phyloP scores from a whole-genome alignment of 2,888 invertebrate species.

The Cerastis rubricosa region DNA sequence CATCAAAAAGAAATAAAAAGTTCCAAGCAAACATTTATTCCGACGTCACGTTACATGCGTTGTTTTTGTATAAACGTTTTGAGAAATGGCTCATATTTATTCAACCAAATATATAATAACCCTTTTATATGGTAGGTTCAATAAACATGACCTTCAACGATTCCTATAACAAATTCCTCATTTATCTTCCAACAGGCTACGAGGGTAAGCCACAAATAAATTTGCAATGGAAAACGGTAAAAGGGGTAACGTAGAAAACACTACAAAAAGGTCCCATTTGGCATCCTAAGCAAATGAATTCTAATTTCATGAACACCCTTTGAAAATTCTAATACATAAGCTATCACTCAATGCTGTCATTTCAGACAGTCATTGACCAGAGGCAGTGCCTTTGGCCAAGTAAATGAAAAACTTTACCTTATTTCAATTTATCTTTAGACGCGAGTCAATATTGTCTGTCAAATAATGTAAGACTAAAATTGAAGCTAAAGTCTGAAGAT shows the following conservation, averaged over 20 bases:
- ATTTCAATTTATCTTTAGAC: conserved; percentile 36
- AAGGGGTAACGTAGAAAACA: conserved; percentile 9
- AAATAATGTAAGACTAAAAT: conserved; percentile 35
- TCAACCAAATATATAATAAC: conserved; percentile 12
- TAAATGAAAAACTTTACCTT: conserved; percentile 36
- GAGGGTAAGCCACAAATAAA: conserved; percentile 40
- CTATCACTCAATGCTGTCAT: conserved; percentile 30
- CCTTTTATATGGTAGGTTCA: conserved; percentile 5
- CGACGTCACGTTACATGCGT: conserved; percentile 41
- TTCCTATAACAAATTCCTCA: conserved; percentile 20
- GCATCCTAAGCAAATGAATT: conserved; percentile 45
- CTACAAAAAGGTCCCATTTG: conserved; percentile 34
- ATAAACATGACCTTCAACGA: conserved; percentile 27
- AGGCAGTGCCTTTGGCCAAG: conserved; percentile 39
- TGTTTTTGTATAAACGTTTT: conserved; percentile 27
- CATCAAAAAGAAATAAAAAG: conserved; percentile 18
- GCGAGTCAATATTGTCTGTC: conserved; percentile 40
- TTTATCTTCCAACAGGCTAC: conserved; percentile 43
- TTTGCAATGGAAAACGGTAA: conserved; percentile 50
- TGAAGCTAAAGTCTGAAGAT: conserved; percentile 22
- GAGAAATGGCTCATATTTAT: conserved; percentile 9
- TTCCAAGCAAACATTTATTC: conserved; percentile 47
- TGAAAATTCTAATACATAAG: conserved; percentile 37
- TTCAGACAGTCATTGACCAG: conserved; percentile 64
- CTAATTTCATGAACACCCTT: conserved; percentile 32